Evolutionary conservation across 2,113 vertebrate genomes (phyloP), one percentile per base, ranked within the genome.

Genomic region (Athene cunicularia): DNA sequence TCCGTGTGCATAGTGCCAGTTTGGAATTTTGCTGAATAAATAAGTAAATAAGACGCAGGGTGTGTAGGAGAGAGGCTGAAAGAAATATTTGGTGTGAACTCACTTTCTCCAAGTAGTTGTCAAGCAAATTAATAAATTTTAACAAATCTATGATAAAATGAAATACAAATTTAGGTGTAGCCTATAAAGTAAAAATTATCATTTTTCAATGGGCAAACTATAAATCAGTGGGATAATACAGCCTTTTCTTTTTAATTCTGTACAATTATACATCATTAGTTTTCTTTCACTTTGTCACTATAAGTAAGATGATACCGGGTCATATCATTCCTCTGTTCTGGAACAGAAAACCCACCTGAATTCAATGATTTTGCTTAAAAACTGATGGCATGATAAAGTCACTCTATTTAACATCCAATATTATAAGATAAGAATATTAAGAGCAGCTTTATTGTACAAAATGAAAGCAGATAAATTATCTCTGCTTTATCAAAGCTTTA

Each of bases 371-470:
- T 85, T 81, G 30, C 64, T 92, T 84, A 35, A 84, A 93, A 95
- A 56, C 52, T 22, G 73, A 96, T 94, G 80, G 53, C 14, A 26
- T 89, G 88, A 95, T 96, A 95, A 94, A 92, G 63, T 93, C 80
- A 58, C 30, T 81, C 56, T 89, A 60, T 93, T 83, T 90, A 94
- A 59, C 73, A 89, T 89, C 35, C 52, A 95, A 1, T 95, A 81
- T 81, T 91, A 64, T 77, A 86, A 77, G 93, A 94, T 93, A 97
- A 96, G 96, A 92, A 87, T 94, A 97, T 95, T 96, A 91, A 89
- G 89, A 95, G 86, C 94, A 96, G 97, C 83, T 95, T 95, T 94
- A 75, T 84, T 76, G 70, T 58, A 58, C 66, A 62, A 91, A 97
- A 95, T 80, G 86, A 96, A 95, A 97, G 80, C 80, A 94, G 73